Evolutionary conservation across 2,797 vertebrate species (phyloP), one percentile per base, ranked within the genome.

Genomic region (Brachymystax lenok): DNA sequence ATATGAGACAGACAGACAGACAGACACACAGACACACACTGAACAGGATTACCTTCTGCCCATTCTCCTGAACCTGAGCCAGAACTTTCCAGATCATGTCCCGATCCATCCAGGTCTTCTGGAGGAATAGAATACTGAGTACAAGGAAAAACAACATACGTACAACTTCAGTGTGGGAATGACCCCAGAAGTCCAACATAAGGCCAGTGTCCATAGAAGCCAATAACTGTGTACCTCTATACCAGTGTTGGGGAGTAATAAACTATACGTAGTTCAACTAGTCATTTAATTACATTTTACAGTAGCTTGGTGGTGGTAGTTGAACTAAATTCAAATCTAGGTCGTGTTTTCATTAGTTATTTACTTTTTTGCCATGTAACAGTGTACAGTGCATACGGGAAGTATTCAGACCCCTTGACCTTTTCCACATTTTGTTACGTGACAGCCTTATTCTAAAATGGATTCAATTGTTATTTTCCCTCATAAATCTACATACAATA

Each of bases 61-160:
- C 40, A 70, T 0, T 84, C 84, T 88, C 94, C 94, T 83, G 90
- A 91, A 2, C 95, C 94, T 0, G 87, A 88, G 0, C 94, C 95
- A 0, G 94, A 97, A 0, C 54, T 51, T 0, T 94, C 93, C 0
- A 91, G 85, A 1, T 96, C 94, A 54, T 93, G 88, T n/a, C 93
- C 95, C 16, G 96, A 96, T 51, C 91, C 92, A 19, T 96, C 96
- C 12, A 90, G 85, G 59, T 97, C 95, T 79, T 94, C 93, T 27
- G 91, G 90, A 73, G 86, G 80, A 75, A 80, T 14, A 33, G 75
- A 68, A 56, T 59, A 6, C 89, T 90, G 74, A 63, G 75, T 17
- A 73, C 4, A 78, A 28, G 27, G 51, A 51, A 0, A n/a, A 21
- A 0, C 16, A 46, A 50, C 8, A 51, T 2, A 27, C 12, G 69